Percentiles rank a stretch among this genome's conserved stretches.
These are phyloP conservation scores for Frieseomelitta varia DNA, from an alignment of 1,140 invertebrate genomes.

Conservation along the genomic window DNA sequence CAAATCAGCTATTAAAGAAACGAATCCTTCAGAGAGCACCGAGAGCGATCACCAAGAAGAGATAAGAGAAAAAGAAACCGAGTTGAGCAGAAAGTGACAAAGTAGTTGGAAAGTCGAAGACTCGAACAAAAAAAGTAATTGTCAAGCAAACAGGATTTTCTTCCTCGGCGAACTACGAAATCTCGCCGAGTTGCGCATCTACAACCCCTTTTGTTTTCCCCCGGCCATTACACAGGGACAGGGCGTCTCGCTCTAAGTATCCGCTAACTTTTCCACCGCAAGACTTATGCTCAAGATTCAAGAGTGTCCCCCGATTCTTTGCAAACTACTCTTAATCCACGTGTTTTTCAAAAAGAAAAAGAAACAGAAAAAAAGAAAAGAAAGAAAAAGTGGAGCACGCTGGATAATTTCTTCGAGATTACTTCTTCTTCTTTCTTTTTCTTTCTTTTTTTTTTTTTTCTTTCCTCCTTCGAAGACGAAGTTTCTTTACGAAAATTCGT, in stretches of 20 bases:
- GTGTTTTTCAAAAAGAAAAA: background rate
- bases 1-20: too few species aligned
- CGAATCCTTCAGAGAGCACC: background rate
- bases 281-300: slow-evolving; percentile 42
- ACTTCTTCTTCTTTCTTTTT: too few species aligned
- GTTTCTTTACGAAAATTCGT: background rate
- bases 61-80: background rate
- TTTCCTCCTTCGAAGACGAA: background rate
- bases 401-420: background rate
- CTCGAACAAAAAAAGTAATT: slow-evolving; percentile 34
- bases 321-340: slow-evolving; percentile 16
- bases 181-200: background rate
- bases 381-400: background rate
- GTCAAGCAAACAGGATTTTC: slow-evolving; percentile 44
- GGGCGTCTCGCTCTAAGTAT: slow-evolving; percentile 40
- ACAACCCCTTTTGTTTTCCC: slow-evolving; percentile 25
- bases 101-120: slow-evolving; percentile 31
- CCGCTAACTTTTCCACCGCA: slow-evolving; percentile 59
- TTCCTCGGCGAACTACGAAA: background rate
- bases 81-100: background rate
- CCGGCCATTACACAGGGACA: slow-evolving; percentile 42
- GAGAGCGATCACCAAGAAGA: too few species aligned
- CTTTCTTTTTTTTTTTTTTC: too few species aligned
- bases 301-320: slow-evolving; percentile 26
- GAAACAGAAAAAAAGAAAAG: too few species aligned